phyloP scores from a whole-genome alignment of 2,113 vertebrate species.

The Ameiurus melas region DNA sequence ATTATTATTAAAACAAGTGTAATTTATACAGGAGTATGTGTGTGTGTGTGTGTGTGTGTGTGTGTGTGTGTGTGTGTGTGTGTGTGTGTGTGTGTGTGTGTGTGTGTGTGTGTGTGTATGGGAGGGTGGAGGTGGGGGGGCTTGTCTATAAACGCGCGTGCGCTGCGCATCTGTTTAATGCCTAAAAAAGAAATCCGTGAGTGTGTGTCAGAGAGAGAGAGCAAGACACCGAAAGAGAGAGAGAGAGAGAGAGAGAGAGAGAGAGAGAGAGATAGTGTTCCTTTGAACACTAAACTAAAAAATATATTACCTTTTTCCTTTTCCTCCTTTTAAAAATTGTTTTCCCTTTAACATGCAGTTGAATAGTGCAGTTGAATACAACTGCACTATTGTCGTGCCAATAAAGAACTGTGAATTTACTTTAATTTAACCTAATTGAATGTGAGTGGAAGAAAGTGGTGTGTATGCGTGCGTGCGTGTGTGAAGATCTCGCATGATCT shows the following conservation, averaged over 20 bases:
- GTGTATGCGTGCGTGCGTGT: slow-evolving; percentile 3
- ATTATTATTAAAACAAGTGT: neutral
- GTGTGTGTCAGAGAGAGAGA: neutral
- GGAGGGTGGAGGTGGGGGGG: too few species aligned
- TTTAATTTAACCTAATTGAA: neutral
- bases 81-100: too few species aligned
- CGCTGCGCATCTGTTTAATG: neutral
- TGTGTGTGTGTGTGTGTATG: too few species aligned
- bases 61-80: neutral
- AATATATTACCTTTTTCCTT: neutral
- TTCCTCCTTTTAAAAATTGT: neutral
- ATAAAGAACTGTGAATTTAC: neutral
- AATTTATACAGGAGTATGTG: neutral
- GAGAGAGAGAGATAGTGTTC: neutral
- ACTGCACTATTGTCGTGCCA: neutral
- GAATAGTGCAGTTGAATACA: neutral
- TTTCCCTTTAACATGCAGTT: neutral
- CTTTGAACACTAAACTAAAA: neutral
- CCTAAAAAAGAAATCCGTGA: neutral
- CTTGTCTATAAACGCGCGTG: neutral
- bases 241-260: neutral
- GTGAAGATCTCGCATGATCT: slow-evolving; percentile 22
- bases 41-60: too few species aligned
- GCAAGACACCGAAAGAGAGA: too few species aligned
- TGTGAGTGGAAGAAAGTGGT: neutral